Base-by-base conservation (phyloP, 1,140 invertebrate genomes). In the Dendroctonus ponderosae region DNA sequence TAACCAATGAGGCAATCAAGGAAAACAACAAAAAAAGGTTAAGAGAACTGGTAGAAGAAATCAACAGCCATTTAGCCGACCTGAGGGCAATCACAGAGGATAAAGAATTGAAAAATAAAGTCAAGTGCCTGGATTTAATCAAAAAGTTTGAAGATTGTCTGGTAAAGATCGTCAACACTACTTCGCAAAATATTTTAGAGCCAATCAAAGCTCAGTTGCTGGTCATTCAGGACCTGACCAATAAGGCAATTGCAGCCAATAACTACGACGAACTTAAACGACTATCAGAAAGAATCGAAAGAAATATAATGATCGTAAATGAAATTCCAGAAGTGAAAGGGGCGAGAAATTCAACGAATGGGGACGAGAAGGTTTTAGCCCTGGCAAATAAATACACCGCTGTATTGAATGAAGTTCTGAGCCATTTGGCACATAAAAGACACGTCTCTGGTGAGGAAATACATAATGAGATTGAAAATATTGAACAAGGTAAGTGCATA, bases 61-160 rank as follows among this genome's bases (percentile, higher is more conserved):
- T 62, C 9, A 68, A 68, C 44, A 48, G 14, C 12, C 66, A 68
- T 37, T 44, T 68, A 40, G 39, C 37, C 3, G 66, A 68, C 51
- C 44, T 68, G 40, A n/a, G 53, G 7, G 14, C 15, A 1, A 12
- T 62, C 7, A 49, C 42, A 7, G 40, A 59, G 37, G 52, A 61
- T 9, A 43, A 44, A 11, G 56, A 60, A 5, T 5, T 14, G 9
- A 67, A 43, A 61, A 53, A 26, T 15, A 43, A 49, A 14, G 59
- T 53, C 6, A 67, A 49, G 38, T 39, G 51, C 11, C n/a, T 44
- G 15, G 41, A 62, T n/a, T 38, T 67, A 48, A 63, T 71, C 6
- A 48, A 58, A n/a, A 5, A 59, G 44, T 62, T 67, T 43, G 70
- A 71, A 39, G 54, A 53, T 3, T 71, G 70, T 61, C 56, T 71